phyloP scores from a whole-genome alignment of 64 coral and sea anemone species.

The Dendronephthya gigantea region DNA sequence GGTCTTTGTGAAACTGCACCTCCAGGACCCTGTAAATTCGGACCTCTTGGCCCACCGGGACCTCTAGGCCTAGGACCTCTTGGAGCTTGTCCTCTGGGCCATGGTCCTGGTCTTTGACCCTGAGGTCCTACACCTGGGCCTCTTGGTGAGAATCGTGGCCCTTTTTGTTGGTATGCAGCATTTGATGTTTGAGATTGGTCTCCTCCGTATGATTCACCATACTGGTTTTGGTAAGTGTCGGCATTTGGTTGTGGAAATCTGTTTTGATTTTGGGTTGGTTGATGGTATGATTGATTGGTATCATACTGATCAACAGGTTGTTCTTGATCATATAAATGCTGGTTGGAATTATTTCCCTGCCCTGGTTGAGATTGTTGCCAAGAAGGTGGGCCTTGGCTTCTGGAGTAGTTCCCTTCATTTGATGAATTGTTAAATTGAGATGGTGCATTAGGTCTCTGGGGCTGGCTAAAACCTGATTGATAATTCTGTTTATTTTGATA shows the following conservation, averaged over 20 bases:
- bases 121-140: background rate
- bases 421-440: background rate
- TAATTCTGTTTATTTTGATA: too few relatives aligned
- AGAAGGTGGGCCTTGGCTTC: background rate
- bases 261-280: background rate
- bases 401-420: too few relatives aligned
- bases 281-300: background rate
- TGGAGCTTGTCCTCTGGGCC: background rate
- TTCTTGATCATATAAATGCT: slow-evolving; percentile 7
- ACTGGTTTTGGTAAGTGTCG: background rate
- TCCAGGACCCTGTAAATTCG: too few relatives aligned
- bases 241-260: background rate
- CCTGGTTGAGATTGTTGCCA: background rate
- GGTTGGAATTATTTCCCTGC: background rate
- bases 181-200: background rate
- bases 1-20: too few relatives aligned
- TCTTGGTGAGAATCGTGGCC: background rate
- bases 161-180: background rate
- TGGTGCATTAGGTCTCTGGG: background rate
- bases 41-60: too few relatives aligned
- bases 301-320: background rate
- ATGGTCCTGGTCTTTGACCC: background rate
- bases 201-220: background rate
- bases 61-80: too few relatives aligned
- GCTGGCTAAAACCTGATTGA: background rate